Evolutionary conservation across 1,140 invertebrate species (phyloP).

Genomic region (Orius insidiosus): DNA sequence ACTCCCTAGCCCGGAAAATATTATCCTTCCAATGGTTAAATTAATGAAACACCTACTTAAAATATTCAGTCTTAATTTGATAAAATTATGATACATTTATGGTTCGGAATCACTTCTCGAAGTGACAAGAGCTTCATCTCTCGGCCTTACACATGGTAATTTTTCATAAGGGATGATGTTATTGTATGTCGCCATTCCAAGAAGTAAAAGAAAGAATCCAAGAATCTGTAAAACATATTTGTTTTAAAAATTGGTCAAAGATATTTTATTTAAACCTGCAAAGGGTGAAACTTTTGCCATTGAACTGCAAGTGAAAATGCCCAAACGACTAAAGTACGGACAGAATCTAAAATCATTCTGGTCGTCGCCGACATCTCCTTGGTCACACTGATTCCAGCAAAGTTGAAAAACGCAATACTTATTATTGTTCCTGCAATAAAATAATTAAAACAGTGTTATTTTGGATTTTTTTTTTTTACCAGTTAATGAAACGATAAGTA

Average conservation of each 20-base stretch:
- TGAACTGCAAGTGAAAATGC: constrained; percentile 48
- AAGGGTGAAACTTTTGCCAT: constrained; percentile 65
- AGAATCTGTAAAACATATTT: constrained; percentile 42
- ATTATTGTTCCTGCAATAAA: constrained; percentile 53
- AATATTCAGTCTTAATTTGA: too few species aligned
- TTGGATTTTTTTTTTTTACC: constrained; percentile 30
- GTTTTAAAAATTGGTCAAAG: constrained; percentile 5
- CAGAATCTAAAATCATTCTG: constrained; percentile 78
- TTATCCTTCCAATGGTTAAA: too few species aligned
- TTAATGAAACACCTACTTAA: too few species aligned
- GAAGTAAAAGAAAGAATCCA: constrained; percentile 51
- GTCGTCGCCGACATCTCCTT: constrained; percentile 86
- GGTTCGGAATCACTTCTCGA: too few species aligned
- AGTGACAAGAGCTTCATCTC: constrained; percentile 1
- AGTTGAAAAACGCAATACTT: constrained; percentile 94
- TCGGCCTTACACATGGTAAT: neutral
- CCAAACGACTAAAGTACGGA: constrained; percentile 84
- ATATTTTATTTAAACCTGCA: constrained; percentile 38
- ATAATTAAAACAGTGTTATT: neutral
- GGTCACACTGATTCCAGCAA: constrained; percentile 86
- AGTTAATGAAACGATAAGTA: constrained; percentile 42
- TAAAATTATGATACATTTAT: too few species aligned
- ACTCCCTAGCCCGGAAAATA: too few species aligned
- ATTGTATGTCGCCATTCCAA: constrained; percentile 65
- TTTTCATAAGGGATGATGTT: constrained; percentile 29